Conservation (phyloP, 2,888 invertebrate species). For the Pachycephus smyrnensis region DNA sequence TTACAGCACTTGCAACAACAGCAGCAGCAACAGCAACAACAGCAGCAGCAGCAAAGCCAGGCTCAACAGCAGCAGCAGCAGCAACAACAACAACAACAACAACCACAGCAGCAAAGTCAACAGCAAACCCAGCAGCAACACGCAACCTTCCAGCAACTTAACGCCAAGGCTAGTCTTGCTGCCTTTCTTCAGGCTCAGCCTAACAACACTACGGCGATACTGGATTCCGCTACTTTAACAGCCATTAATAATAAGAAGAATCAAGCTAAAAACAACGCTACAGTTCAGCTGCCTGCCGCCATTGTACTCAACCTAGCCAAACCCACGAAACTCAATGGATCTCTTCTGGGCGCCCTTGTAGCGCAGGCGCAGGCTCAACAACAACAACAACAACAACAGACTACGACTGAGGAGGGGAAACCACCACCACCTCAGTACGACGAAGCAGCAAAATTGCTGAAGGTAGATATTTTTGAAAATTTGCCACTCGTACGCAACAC, state of each 20-base stretch:
- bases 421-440: constrained; percentile 79
- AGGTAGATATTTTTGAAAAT: constrained; percentile 53
- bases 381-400: constrained; percentile 52
- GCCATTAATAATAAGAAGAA: constrained; percentile 65
- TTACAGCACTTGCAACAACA: constrained; percentile 74
- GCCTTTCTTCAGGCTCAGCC: constrained; percentile 67
- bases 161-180: constrained; percentile 68
- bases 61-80: constrained; percentile 66
- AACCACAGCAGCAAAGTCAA: constrained; percentile 47
- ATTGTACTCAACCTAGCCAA: constrained; percentile 62
- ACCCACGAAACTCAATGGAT: constrained; percentile 61
- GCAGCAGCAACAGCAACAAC: constrained; percentile 71
- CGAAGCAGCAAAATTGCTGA: constrained; percentile 75
- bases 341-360: constrained; percentile 59
- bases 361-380: constrained; percentile 62
- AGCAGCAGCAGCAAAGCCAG: constrained; percentile 68
- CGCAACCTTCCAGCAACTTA: constrained; percentile 62
- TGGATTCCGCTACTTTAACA: constrained; percentile 60
- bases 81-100: constrained; percentile 51
- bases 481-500: neutral
- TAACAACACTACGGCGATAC: constrained; percentile 56
- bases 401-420: constrained; percentile 64
- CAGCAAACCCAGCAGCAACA: constrained; percentile 55
- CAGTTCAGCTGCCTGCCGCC: constrained; percentile 61
- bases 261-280: constrained; percentile 58